Evolutionary conservation across 2,888 invertebrate genomes (phyloP).

Genomic region (Xestia rhomboidea): DNA sequence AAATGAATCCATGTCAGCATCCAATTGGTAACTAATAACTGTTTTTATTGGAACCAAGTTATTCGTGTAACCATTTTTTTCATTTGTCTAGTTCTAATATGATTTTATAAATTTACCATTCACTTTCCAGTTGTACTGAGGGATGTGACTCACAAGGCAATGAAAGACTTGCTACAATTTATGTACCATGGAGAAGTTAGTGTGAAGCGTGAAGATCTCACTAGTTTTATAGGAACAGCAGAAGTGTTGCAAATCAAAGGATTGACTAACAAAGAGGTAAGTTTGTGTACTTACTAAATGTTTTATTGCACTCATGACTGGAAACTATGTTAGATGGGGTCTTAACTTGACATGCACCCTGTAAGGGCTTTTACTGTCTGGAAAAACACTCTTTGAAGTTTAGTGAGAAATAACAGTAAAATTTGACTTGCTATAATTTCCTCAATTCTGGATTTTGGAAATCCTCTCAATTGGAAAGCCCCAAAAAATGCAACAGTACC

Average conservation of each 20-base stretch:
- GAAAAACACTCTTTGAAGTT: neutral
- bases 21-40: slow-evolving; percentile 88
- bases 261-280: slow-evolving; percentile 91
- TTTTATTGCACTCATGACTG: neutral
- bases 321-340: neutral
- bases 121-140: slow-evolving; percentile 92
- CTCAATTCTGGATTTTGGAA: too few species aligned
- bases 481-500: neutral
- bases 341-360: neutral
- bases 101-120: slow-evolving; percentile 16
- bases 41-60: slow-evolving; percentile 30
- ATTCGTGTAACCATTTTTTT: slow-evolving; percentile 25
- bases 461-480: neutral
- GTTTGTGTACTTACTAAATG: slow-evolving; percentile 5
- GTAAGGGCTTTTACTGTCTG: neutral
- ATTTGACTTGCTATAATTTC: neutral
- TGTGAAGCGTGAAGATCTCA: slow-evolving; percentile 93
- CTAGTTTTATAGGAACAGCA: slow-evolving; percentile 93
- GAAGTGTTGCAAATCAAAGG: slow-evolving; percentile 94
- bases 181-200: slow-evolving; percentile 95
- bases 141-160: slow-evolving; percentile 93
- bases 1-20: slow-evolving; percentile 92
- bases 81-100: neutral
- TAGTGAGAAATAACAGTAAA: neutral
- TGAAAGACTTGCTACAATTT: slow-evolving; percentile 93